Conservation (phyloP, 2,113 vertebrate species). For the Dicentrarchus labrax region DNA sequence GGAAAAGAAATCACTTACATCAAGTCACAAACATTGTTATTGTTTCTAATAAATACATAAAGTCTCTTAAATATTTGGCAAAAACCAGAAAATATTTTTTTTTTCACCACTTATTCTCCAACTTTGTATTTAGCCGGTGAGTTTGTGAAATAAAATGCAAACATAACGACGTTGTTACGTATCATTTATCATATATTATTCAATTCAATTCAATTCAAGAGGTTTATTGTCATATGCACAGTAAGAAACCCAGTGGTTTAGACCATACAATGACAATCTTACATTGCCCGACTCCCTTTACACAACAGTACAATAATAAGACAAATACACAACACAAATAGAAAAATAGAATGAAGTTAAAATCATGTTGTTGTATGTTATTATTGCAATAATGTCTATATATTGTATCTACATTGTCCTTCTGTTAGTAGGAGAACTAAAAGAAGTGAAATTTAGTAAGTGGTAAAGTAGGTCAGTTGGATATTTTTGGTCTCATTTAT, state of each 20-base stretch:
- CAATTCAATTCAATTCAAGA: too few relatives aligned
- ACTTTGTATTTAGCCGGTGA: neutral
- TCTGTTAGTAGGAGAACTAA: neutral
- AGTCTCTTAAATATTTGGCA: neutral
- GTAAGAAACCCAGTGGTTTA: too few relatives aligned
- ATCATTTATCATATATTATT: neutral
- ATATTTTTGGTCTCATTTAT: too few relatives aligned
- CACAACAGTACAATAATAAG: too few relatives aligned
- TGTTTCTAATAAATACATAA: neutral
- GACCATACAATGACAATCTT: too few relatives aligned
- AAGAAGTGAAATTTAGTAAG: neutral
- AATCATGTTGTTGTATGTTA: too few relatives aligned
- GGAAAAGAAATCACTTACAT: too few relatives aligned
- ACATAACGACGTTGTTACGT: neutral
- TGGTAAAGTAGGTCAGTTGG: neutral
- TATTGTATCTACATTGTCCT: neutral
- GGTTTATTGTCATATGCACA: too few relatives aligned
- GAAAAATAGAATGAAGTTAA: too few relatives aligned
- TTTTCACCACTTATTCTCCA: too few relatives aligned
- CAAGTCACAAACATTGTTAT: neutral
- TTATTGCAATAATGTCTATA: neutral
- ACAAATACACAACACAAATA: too few relatives aligned
- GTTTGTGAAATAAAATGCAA: neutral
- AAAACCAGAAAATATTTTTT: neutral
- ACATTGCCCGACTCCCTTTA: too few relatives aligned